Evolutionary conservation across 2,888 invertebrate genomes (phyloP).

Genomic region (Clunio marinus): DNA sequence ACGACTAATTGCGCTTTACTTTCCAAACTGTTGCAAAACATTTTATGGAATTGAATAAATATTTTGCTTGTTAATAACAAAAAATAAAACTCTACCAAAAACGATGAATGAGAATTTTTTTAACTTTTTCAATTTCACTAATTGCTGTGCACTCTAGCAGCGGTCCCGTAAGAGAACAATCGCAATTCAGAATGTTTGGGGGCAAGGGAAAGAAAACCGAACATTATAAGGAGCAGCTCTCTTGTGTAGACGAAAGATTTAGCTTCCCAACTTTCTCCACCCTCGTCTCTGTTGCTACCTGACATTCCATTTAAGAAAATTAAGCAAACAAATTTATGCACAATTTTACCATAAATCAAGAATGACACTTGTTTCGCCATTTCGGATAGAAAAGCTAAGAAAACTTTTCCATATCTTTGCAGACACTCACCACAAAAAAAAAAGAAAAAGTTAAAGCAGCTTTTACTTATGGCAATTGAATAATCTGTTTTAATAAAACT

Average conservation of each 20-base stretch:
- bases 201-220: no score
- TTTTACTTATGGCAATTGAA: conserved; percentile 21
- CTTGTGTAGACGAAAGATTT: conserved; percentile 1
- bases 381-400: neutral
- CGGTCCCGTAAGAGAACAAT: no score
- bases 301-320: conserved; percentile 38
- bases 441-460: neutral
- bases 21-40: conserved; percentile 32
- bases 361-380: conserved; percentile 27
- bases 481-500: conserved; percentile 23
- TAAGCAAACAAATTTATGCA: conserved; percentile 30
- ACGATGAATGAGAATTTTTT: neutral
- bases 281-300: conserved; percentile 14
- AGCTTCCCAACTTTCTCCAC: neutral
- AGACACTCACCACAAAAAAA: conserved; percentile 7
- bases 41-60: neutral
- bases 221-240: conserved; percentile 3
- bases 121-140: conserved; percentile 34
- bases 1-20: no score
- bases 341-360: conserved; percentile 33
- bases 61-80: neutral
- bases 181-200: no score
- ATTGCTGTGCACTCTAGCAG: conserved; percentile 34
- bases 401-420: neutral
- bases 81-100: neutral